Percentiles rank a stretch among this genome's conserved stretches.
Conservation (phyloP, 2,113 vertebrate species). For the Osmerus mordax region DNA sequence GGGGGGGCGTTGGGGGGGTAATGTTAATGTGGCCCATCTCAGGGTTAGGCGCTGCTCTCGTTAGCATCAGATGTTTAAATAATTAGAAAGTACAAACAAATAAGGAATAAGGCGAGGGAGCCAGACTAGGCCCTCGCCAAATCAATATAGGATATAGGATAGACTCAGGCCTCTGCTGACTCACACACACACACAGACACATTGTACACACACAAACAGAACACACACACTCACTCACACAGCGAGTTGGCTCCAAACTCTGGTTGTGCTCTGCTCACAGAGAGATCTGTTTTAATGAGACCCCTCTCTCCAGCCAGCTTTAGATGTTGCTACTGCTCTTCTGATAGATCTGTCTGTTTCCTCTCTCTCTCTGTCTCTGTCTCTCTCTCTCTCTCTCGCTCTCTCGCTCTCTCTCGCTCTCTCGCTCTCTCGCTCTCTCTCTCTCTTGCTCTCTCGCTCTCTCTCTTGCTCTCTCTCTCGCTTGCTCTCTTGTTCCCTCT, state of each 20-base stretch:
- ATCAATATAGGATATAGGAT: conserved; percentile 4
- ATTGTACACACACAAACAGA: background rate
- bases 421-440: too few relatives aligned
- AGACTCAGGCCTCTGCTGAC: background rate
- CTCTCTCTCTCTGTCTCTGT: too few relatives aligned
- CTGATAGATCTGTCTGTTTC: conserved; percentile 2
- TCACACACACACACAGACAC: background rate
- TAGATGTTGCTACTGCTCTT: conserved; percentile 1
- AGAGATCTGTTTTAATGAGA: conserved; percentile 28
- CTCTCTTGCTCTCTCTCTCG: too few relatives aligned
- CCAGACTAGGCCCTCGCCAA: background rate
- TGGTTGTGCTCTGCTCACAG: conserved; percentile 8
- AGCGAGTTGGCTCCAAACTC: conserved; percentile 4
- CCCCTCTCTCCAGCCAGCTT: conserved; percentile 16
- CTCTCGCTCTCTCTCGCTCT: too few relatives aligned
- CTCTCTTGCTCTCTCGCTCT: too few relatives aligned
- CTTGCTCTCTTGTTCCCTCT: too few relatives aligned
- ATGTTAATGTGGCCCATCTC: conserved; percentile 29
- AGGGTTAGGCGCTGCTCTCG: conserved; percentile 11
- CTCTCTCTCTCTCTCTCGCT: too few relatives aligned
- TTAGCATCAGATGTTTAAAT: conserved; percentile 43
- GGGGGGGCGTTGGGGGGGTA: conserved; percentile 5
- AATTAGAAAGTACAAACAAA: conserved; percentile 50
- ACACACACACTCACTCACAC: background rate
- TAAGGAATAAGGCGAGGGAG: conserved; percentile 12